A percentile compares a stretch with the other conserved stretches of the same genome.
Evolutionary conservation across 2,797 vertebrate species (phyloP).

Genomic region (Sparus aurata): DNA sequence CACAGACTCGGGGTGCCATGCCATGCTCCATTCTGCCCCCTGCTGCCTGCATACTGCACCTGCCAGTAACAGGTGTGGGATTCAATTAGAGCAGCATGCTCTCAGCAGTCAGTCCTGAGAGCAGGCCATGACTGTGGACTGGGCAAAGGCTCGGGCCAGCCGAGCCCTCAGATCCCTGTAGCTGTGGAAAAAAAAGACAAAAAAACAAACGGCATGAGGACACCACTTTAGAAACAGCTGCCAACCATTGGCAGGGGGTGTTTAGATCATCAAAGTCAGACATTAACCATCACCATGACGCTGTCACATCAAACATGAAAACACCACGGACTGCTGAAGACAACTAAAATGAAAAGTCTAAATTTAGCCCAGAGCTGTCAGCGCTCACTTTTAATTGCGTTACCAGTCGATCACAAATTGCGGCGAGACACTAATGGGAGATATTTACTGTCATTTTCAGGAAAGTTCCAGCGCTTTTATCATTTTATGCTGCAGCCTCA

Average conservation of each 20-base stretch:
- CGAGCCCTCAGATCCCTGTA: slow-evolving; percentile 56
- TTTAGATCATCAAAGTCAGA: slow-evolving; percentile 79
- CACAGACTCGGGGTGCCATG: slow-evolving; percentile 61
- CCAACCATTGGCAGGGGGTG: slow-evolving; percentile 73
- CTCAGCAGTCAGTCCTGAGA: slow-evolving; percentile 78
- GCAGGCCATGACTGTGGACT: slow-evolving; percentile 69
- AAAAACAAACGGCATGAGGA: slow-evolving; percentile 34
- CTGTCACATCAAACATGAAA: slow-evolving; percentile 75
- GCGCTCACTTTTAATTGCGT: slow-evolving; percentile 75
- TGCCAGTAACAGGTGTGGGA: slow-evolving; percentile 87
- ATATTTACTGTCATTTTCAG: slow-evolving; percentile 78
- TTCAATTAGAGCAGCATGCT: slow-evolving; percentile 88
- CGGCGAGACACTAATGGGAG: slow-evolving; percentile 65
- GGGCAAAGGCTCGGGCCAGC: slow-evolving; percentile 61
- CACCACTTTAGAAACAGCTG: slow-evolving; percentile 68
- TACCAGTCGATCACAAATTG: slow-evolving; percentile 78
- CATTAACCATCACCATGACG: slow-evolving; percentile 71
- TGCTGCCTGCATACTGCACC: slow-evolving; percentile 78
- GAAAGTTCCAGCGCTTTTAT: slow-evolving; percentile 72
- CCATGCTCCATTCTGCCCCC: slow-evolving; percentile 82
- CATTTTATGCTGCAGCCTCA: slow-evolving; percentile 63
- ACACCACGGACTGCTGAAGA: slow-evolving; percentile 59
- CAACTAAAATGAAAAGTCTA: slow-evolving; percentile 73
- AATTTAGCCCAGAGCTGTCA: slow-evolving; percentile 79
- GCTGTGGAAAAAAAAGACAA: slow-evolving; percentile 23